phyloP scores from a whole-genome alignment of 2,113 vertebrate genomes.

The Bufo bufo region DNA sequence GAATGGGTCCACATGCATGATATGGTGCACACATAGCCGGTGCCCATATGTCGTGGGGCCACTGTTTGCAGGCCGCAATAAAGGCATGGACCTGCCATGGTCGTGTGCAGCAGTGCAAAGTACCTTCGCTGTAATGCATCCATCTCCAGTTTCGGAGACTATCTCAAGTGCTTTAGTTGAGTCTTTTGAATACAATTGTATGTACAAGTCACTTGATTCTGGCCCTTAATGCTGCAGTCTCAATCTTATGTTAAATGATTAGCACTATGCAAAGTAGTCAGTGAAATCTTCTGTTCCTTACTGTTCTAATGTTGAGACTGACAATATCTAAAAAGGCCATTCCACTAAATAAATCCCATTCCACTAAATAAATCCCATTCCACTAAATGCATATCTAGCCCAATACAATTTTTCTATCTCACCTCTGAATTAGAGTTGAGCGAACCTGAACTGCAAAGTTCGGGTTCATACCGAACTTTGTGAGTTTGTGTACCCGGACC shows the following conservation, averaged over 20 bases:
- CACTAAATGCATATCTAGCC: constrained; percentile 10
- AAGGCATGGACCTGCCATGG: too few relatives aligned
- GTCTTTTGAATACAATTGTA: not conserved
- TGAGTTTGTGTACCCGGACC: too few relatives aligned
- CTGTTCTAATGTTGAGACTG: not conserved
- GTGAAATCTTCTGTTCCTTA: not conserved
- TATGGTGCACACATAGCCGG: too few relatives aligned
- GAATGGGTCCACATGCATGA: too few relatives aligned
- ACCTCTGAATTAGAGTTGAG: constrained; percentile 25
- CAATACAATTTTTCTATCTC: constrained; percentile 29
- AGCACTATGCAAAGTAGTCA: not conserved
- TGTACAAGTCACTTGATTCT: not conserved
- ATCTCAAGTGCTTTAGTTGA: not conserved
- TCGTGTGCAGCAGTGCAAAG: not conserved
- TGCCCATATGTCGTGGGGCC: too few relatives aligned
- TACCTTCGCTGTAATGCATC: not conserved
- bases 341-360: constrained; percentile 19
- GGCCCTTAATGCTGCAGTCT: not conserved
- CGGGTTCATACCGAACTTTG: too few relatives aligned
- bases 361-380: constrained; percentile 26
- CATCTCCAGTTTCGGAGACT: not conserved
- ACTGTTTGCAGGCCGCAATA: too few relatives aligned
- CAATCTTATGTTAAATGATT: not conserved
- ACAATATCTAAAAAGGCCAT: constrained; percentile 3
- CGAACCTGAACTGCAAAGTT: too few relatives aligned